Conservation (phyloP, 2,113 vertebrate genomes). For the Gavia stellata region DNA sequence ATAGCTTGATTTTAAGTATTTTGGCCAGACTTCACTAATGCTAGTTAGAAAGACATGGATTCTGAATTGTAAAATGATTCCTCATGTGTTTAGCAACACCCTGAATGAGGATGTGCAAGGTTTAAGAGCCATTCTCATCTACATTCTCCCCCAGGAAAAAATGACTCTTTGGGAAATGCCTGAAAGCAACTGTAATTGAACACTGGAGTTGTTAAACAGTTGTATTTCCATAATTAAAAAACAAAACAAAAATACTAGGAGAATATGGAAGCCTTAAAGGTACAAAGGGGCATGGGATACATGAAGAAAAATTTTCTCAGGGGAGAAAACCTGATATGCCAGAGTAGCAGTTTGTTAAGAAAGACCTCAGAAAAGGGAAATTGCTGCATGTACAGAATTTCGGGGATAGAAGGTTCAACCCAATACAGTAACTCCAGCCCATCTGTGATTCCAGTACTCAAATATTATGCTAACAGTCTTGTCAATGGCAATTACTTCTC, state of each 20-base stretch:
- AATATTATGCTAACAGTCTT: neutral
- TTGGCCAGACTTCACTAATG: neutral
- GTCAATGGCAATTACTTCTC: neutral
- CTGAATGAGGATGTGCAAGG: neutral
- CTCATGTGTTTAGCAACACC: neutral
- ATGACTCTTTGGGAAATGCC: neutral
- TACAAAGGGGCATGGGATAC: neutral
- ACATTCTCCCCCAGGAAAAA: neutral
- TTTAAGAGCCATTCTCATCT: neutral
- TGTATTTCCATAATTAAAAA: neutral
- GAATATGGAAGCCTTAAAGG: neutral
- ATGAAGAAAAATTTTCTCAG: neutral
- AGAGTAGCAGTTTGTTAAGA: neutral
- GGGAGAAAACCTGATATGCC: neutral
- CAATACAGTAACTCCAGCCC: neutral
- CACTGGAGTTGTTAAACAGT: neutral
- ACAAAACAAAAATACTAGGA: neutral
- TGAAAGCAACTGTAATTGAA: neutral
- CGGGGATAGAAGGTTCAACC: neutral
- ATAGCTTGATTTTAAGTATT: neutral
- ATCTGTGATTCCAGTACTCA: neutral
- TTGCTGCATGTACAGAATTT: neutral
- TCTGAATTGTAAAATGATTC: neutral
- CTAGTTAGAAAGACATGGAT: neutral
- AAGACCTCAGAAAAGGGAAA: neutral